Evolutionary conservation across 1,140 invertebrate genomes (phyloP), one percentile per base, ranked within the genome.

Genomic region (Globodera ellingtonae): DNA sequence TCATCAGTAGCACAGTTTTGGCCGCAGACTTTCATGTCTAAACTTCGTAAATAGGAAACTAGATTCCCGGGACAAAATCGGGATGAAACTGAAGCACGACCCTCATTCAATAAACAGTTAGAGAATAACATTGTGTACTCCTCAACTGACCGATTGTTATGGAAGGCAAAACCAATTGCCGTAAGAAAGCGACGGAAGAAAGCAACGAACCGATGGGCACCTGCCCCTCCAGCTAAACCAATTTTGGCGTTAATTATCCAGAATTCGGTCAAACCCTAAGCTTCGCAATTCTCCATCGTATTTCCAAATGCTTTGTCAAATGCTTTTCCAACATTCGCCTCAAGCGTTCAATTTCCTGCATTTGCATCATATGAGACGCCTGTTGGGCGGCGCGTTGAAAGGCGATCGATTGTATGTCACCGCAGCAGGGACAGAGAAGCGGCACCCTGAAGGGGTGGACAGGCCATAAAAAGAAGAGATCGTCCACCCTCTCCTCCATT

Each of bases 321-420:
- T 89, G 87, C 2, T 71, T 81, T 66, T 89, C 87, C 4, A 89
- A 79, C 21, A 46, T 80, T 48, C 81, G 24, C 50, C 87, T 73
- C 24, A 89, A 76, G 48, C 77, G 46, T 44, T 89, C 87, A 47
- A 89, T 88, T 66, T 89, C 87, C 73, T 86, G 82, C 77, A 81
- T 86, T 79, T 89, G 88, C 87, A 89, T 87, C 81, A 88, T 80
- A 72, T 84, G 84, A n/a, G 81, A 85, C 21, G 83, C 83, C n/a
- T 75, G 74, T 79, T 89, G 81, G 67, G 82, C 79, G 15, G 87
- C 88, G 10, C 72, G 65, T 48, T 79, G 79, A 74, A 89, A 89
- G n/a, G 83, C 86, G 18, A 67, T 78, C 13, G 86, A 72, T 18
- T 79, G 48, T 50, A 89, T 86, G 67, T 89, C 84, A 15, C 81